phyloP scores from a whole-genome alignment of 64 coral and sea anemone species.

The Montipora capricornis region DNA sequence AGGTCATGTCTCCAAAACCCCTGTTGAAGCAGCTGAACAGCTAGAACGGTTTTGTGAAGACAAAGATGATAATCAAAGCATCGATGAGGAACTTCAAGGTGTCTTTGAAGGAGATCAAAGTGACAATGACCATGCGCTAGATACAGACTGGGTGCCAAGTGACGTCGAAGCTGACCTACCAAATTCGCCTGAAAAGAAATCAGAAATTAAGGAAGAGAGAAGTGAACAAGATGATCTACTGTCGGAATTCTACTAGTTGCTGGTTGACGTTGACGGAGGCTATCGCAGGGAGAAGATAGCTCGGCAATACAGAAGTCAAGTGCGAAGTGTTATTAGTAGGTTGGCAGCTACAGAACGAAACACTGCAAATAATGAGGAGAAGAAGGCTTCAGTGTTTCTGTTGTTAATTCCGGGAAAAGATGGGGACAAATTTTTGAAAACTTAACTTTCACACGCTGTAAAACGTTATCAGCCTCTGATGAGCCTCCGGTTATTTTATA shows the following conservation, averaged over 20 bases:
- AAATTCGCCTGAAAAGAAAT: not conserved
- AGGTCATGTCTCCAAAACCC: conserved; percentile 47
- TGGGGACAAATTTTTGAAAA: too few relatives aligned
- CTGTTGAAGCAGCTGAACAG: conserved; percentile 16
- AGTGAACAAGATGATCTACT: not conserved
- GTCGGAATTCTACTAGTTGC: conserved; percentile 23
- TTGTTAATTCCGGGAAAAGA: too few relatives aligned
- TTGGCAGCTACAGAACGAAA: not conserved
- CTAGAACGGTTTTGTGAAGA: not conserved
- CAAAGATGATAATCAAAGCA: not conserved
- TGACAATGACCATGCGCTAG: conserved; percentile 17
- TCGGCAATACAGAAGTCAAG: conserved; percentile 43
- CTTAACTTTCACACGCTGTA: too few relatives aligned
- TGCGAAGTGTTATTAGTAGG: conserved; percentile 2
- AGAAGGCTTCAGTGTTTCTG: not conserved
- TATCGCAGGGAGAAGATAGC: conserved; percentile 38
- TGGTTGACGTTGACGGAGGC: conserved; percentile 53
- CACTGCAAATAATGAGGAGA: not conserved
- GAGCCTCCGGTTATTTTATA: not conserved
- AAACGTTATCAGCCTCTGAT: too few relatives aligned
- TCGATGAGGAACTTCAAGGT: conserved; percentile 10
- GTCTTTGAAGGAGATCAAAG: conserved; percentile 44
- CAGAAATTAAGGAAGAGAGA: not conserved
- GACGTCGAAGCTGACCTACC: not conserved
- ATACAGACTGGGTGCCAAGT: conserved; percentile 5